Evolutionary conservation across 30 jellyfish, hydroid and myxozoan genomes (phyloP), one percentile per base, ranked within the genome.

Genomic region (Morbakka virulenta): DNA sequence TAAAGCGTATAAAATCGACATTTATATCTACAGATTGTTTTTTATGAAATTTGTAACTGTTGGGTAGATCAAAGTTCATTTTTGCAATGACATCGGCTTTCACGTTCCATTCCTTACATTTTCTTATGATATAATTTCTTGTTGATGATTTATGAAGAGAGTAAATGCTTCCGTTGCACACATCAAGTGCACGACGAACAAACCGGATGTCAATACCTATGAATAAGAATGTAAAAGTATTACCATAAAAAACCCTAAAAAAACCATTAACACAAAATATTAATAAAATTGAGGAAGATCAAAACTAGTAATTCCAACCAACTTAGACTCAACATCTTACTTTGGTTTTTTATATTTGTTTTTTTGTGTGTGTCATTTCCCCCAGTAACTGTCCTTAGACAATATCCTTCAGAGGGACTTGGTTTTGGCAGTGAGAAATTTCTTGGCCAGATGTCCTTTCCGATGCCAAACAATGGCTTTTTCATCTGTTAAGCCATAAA

Each of bases 101-200:
- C 26, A 91, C 67, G 50, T 76, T 81, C 92, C 84, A 74, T 29
- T 92, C 96, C 50, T 86, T 96, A 11, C 96, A 96, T 81, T 64
- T 81, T 53, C 86, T 92, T 62, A 92, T 28, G n/a, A 92, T 64
- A 36, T 29, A 69, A 22, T 62, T 90, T 67, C 98, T 70, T 35
- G 98, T 92, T 32, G 96, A 63, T 21, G 97, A 85, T 69, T 92
- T 92, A 76, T 92, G 98, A 27, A 92, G 50, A 11, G 98, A 92
- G 67, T 85, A 92, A 4, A 92, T 94, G 22, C 88, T 76, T 26
- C 57, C 62, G 4, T 87, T 57, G 4, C 96, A 87, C 35, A 80
- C 57, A 17, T 79, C 11, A 34, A 81, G 47, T 14, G 97, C 98
- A 28, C 65, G 75, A 62, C 80, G 89, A 28, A 92, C 62, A 47